Evolutionary conservation across 1,140 invertebrate genomes (phyloP).

Genomic region (Hetaerina americana): DNA sequence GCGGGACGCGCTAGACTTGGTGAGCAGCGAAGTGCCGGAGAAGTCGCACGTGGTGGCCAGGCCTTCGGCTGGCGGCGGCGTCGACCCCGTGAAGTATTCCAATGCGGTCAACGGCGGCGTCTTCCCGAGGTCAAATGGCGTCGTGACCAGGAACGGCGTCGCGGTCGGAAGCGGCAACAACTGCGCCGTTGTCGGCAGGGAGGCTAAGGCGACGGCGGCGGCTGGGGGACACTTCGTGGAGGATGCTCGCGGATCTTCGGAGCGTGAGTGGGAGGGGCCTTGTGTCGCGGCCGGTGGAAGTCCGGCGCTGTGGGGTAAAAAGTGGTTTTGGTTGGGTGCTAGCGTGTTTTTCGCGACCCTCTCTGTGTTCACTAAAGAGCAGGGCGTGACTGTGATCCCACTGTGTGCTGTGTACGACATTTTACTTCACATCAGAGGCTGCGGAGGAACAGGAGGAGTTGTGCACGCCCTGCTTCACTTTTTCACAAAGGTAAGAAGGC

Average conservation of each 20-base stretch:
- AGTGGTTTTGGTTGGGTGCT: constrained; percentile 36
- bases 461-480: background rate
- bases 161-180: background rate
- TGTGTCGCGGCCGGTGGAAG: constrained; percentile 8
- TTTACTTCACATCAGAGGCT: constrained; percentile 23
- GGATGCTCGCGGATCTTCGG: constrained; percentile 29
- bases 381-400: constrained; percentile 79
- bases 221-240: too few species aligned
- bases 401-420: constrained; percentile 72
- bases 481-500: constrained; percentile 12
- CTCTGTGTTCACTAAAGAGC: constrained; percentile 80
- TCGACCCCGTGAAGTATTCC: background rate
- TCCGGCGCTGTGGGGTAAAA: background rate
- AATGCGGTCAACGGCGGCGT: background rate
- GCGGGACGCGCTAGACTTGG: constrained; percentile 12
- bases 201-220: too few species aligned
- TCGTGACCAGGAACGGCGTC: constrained; percentile 4
- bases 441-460: background rate
- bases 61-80: background rate
- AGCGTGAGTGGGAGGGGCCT: constrained; percentile 21
- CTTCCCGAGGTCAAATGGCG: background rate
- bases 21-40: constrained; percentile 10
- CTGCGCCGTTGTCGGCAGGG: background rate
- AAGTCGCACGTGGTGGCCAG: constrained; percentile 3
- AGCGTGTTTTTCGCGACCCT: constrained; percentile 44